Evolutionary conservation across 2,888 invertebrate species (phyloP).

Genomic region (Cheilosia urbana): DNA sequence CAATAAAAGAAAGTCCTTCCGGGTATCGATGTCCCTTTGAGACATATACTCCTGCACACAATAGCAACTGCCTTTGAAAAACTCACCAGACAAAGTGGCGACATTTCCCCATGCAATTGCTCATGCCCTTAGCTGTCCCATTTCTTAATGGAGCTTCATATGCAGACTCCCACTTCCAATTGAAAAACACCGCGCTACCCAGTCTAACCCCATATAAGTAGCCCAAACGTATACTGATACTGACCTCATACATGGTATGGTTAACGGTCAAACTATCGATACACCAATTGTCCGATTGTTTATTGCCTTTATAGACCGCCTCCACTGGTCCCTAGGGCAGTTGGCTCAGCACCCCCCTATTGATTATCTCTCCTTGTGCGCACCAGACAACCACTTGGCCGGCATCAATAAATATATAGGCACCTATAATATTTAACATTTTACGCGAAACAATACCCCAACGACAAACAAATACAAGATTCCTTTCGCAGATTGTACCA

Average conservation of each 20-base stretch:
- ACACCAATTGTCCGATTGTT: slow-evolving; percentile 81
- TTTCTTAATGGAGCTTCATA: slow-evolving; percentile 29
- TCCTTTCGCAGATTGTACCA: slow-evolving; percentile 69
- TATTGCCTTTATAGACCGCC: slow-evolving; percentile 80
- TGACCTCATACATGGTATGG: slow-evolving; percentile 45
- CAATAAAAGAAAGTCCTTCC: no score
- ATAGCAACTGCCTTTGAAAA: not conserved
- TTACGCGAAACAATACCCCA: slow-evolving; percentile 72
- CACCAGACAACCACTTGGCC: slow-evolving; percentile 9
- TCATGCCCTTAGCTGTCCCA: not conserved
- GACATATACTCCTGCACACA: no score
- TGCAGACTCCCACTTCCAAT: slow-evolving; percentile 19
- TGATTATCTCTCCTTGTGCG: not conserved
- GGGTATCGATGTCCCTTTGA: no score
- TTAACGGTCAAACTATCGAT: slow-evolving; percentile 60
- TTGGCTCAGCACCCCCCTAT: slow-evolving; percentile 1
- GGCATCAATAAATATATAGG: slow-evolving; percentile 58
- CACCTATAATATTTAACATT: slow-evolving; percentile 71
- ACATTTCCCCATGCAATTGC: slow-evolving; percentile 1
- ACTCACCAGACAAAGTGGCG: slow-evolving; percentile 35
- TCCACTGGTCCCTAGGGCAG: slow-evolving; percentile 71
- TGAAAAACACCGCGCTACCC: not conserved
- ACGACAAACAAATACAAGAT: slow-evolving; percentile 76
- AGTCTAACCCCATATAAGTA: slow-evolving; percentile 5
- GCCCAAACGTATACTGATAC: slow-evolving; percentile 8